These are phyloP conservation scores for Acleris literana DNA, from an alignment of 2,888 invertebrate species.

Conservation along the genomic window DNA sequence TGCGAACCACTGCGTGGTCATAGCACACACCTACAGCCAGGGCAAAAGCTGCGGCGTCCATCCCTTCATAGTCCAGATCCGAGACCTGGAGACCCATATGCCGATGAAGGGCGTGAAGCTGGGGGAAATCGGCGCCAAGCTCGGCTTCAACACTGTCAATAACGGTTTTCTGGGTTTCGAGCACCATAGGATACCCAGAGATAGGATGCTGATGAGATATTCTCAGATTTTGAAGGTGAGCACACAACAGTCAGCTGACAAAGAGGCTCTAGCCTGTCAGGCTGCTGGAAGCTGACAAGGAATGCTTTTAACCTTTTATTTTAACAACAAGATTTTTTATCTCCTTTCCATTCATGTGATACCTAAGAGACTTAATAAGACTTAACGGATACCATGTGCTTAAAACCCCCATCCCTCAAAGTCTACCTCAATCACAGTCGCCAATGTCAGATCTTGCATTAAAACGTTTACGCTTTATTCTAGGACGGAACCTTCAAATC, in stretches of 20 bases:
- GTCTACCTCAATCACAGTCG: too few relatives aligned
- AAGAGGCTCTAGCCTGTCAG: too few relatives aligned
- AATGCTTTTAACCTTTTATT: too few relatives aligned
- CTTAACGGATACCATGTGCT: too few relatives aligned
- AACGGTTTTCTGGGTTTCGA: constrained; percentile 96
- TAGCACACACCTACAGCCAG: constrained; percentile 94
- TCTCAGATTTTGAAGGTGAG: constrained; percentile 89
- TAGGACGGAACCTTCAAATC: constrained; percentile 93
- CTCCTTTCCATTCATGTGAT: too few relatives aligned
- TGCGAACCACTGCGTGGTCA: constrained; percentile 94
- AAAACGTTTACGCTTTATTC: constrained; percentile 41
- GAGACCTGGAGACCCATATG: constrained; percentile 94
- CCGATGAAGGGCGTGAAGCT: constrained; percentile 94
- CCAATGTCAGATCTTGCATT: not conserved
- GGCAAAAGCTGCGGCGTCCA: constrained; percentile 93
- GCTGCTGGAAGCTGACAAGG: too few relatives aligned
- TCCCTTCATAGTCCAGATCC: constrained; percentile 94
- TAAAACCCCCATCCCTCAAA: too few relatives aligned
- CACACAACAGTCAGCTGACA: too few relatives aligned
- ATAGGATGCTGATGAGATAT: constrained; percentile 96
- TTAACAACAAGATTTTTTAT: too few relatives aligned
- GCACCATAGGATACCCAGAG: constrained; percentile 92
- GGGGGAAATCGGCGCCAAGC: constrained; percentile 96
- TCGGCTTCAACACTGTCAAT: constrained; percentile 94
- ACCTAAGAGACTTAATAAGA: too few relatives aligned